Base-by-base conservation (phyloP, 2,888 invertebrate species). In the Nephrotoma appendiculata region DNA sequence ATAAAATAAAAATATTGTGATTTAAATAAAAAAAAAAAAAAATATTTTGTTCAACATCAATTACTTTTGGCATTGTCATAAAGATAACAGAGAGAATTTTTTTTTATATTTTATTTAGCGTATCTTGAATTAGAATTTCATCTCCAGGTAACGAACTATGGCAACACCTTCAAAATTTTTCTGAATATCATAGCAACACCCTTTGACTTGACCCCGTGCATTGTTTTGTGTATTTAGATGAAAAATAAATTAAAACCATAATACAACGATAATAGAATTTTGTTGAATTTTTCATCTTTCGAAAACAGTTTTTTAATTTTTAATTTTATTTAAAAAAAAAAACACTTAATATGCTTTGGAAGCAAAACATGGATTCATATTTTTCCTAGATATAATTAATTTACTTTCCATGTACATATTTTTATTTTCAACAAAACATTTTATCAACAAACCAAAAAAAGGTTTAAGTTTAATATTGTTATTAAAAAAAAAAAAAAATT, bases 131-230 rank as follows among this genome's bases (percentile, higher is more conserved):
- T 84, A 42, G 84, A 84, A 42, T 84, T 84, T 42, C 42, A 84
- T 85, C 31, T 44, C 85, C 45, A 85, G 85, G 85, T 85, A 85
- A 85, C 44, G 44, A 9, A 31, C 85, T 85, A 85, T 85, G 85
- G 85, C 12, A 85, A 85, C 85, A 45, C 85, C 85, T 44, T 85
- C 85, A 85, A 44, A 44, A 44, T 9, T 19, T 84, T 84, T 85
- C 44, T 45, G 44, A 89, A 90, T 89, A 90, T 90, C 91, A 89
- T 91, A 89, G 91, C 91, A 91, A 91, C 91, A 90, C 91, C 91
- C 91, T 88, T 86, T 44, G 19, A 44, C 44, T 44, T 44, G 42
- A 44, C 44, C 42, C 85, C 19, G 85, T 44, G 45, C n/a, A 85
- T 42, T 31, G 41, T 42, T 84, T 42, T 84, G 41, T 84, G 41